Evolutionary conservation across 2,797 vertebrate genomes (phyloP).

Genomic region (Acipenser ruthenus): DNA sequence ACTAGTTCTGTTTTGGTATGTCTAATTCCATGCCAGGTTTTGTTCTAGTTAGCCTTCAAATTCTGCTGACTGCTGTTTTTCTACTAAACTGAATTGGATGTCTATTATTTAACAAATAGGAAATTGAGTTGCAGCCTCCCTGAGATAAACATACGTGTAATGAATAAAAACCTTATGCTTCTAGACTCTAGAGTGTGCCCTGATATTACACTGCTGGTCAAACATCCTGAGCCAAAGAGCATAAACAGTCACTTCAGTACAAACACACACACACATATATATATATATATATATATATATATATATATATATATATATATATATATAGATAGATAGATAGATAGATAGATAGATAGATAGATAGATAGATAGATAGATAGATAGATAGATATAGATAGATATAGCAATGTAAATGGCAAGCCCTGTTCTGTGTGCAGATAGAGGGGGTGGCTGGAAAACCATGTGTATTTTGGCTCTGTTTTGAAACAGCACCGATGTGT

Average conservation of each 20-base stretch:
- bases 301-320: too few species aligned
- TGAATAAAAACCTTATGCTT: conserved; percentile 46
- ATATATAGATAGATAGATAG: too few species aligned
- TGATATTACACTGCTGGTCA: conserved; percentile 38
- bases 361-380: too few species aligned
- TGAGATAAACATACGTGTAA: not conserved
- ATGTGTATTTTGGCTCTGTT: not conserved
- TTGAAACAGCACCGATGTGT: not conserved
- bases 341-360: too few species aligned
- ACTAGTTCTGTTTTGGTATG: too few species aligned
- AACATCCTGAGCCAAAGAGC: conserved; percentile 26
- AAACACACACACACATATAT: conserved; percentile 21
- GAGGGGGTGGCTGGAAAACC: conserved; percentile 9
- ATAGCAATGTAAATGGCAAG: conserved; percentile 38
- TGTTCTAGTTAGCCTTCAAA: not conserved
- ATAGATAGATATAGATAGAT: too few species aligned
- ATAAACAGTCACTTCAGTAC: conserved; percentile 20
- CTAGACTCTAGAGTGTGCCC: conserved; percentile 47
- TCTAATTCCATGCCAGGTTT: not conserved
- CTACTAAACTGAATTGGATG: conserved; percentile 2
- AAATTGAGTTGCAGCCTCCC: conserved; percentile 7
- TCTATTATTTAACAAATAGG: conserved; percentile 9
- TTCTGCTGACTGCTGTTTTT: not conserved
- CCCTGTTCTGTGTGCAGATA: conserved; percentile 17
- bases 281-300: too few species aligned